phyloP scores from a whole-genome alignment of 2,888 invertebrate species.

The Lasioglossum calceatum region DNA sequence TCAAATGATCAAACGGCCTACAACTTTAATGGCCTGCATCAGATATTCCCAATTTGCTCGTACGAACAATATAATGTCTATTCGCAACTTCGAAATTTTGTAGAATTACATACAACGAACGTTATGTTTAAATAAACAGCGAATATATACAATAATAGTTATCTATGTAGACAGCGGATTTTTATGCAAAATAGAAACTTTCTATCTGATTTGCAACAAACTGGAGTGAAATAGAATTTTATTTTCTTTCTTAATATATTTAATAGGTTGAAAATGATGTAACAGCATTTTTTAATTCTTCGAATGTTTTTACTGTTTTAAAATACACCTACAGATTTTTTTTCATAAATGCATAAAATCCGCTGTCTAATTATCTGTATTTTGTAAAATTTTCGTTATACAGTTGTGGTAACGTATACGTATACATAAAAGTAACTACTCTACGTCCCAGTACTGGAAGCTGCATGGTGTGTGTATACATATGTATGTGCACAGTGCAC shows the following conservation, averaged over 20 bases:
- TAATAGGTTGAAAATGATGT: too few species aligned
- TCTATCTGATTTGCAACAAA: too few species aligned
- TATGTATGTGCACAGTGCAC: background rate
- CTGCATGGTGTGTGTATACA: background rate
- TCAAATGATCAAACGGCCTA: background rate
- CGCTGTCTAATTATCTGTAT: too few species aligned
- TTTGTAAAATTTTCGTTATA: background rate
- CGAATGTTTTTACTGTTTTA: too few species aligned
- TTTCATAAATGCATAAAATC: too few species aligned
- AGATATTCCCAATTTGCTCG: background rate
- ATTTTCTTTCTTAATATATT: too few species aligned
- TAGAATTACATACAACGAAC: background rate
- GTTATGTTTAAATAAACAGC: background rate
- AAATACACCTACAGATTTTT: background rate
- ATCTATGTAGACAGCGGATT: too few species aligned
- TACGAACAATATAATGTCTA: background rate
- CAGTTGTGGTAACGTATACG: background rate
- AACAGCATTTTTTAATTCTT: too few species aligned
- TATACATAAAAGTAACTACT: background rate
- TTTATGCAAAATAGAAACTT: too few species aligned
- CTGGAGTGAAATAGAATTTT: too few species aligned
- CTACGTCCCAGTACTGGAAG: constrained; percentile 31
- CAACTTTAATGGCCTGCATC: background rate
- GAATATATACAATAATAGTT: too few species aligned
- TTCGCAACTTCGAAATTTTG: background rate